Base-by-base conservation (phyloP, 2,797 vertebrate genomes). In the Ibycter americanus region DNA sequence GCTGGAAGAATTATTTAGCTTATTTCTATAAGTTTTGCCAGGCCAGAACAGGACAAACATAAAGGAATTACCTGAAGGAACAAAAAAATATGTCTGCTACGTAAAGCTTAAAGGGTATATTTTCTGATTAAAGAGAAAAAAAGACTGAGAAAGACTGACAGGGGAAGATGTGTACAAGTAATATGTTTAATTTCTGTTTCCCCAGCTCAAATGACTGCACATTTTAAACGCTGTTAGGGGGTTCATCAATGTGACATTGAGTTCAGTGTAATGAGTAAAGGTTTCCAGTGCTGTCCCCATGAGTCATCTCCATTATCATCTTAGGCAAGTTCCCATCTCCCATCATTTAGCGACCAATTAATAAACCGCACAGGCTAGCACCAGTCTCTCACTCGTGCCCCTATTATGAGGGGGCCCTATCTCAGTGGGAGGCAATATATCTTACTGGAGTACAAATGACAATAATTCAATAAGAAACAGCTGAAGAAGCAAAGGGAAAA, bases 321-420 rank as follows among this genome's bases (percentile, higher is more conserved):
- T 66, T 47, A 47, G 27, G 20, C n/a, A 87, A 71, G 31, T 51
- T 92, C 42, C n/a, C 19, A 82, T 34, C 31, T 80, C n/a, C 21
- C 42, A 16, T 42, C 4, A 1, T 80, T 92, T 87, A n/a, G 82
- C 46, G 36, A 13, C 21, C 46, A 72, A 66, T 94, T 90, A 87
- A 54, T 87, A 92, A 94, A 86, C 32, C 47, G n/a, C 26, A 25
- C 4, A 56, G 47, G 18, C 36, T 47, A 95, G 17, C 6, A 14
- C 46, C 6, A 0, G 0, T 46, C 31, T 44, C 27, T 68, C 51
- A 34, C 27, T 61, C 76, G 6, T 23, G 5, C 46, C 21, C 23
- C 49, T 51, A 6, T 12, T 59, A 1, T 12, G 51, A 83, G 10
- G 15, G 18, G 3, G 1, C 1, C 15, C 19, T 66, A 15, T 27